These are phyloP conservation scores for Galeopterus variegatus DNA, from an alignment of 2,113 vertebrate genomes.

Conservation along the genomic window DNA sequence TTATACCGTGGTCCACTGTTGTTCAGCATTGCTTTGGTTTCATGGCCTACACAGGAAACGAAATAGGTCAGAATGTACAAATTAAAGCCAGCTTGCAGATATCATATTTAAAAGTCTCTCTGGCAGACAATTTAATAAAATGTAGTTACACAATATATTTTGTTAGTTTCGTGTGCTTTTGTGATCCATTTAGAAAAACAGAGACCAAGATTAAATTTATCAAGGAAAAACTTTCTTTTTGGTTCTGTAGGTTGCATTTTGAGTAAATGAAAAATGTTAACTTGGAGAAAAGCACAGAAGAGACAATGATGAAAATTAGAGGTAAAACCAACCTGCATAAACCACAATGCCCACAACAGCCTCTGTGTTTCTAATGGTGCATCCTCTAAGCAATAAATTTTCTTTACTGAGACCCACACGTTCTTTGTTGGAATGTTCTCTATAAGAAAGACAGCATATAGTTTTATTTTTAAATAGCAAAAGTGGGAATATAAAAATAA, in stretches of 20 bases:
- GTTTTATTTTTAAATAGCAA: slow-evolving; percentile 26
- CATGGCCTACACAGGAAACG: slow-evolving; percentile 91
- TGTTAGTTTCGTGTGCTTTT: not conserved
- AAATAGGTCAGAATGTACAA: not conserved
- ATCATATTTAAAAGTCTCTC: not conserved
- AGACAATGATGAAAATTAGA: not conserved
- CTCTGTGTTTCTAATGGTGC: slow-evolving; percentile 96
- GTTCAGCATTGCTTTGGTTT: slow-evolving; percentile 99
- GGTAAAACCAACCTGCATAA: slow-evolving; percentile 94
- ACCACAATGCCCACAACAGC: slow-evolving; percentile 96
- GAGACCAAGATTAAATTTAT: not conserved
- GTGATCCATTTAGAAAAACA: slow-evolving; percentile 14
- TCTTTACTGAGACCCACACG: slow-evolving; percentile 94
- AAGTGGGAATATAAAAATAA: not conserved
- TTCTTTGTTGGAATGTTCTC: slow-evolving; percentile 92
- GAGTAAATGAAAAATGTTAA: not conserved
- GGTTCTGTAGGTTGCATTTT: not conserved
- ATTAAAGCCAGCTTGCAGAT: not conserved
- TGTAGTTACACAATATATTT: not conserved
- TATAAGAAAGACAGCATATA: slow-evolving; percentile 79
- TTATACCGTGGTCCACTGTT: slow-evolving; percentile 95
- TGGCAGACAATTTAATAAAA: not conserved
- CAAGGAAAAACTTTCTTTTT: slow-evolving; percentile 2
- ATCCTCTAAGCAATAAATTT: slow-evolving; percentile 96
- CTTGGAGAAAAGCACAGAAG: not conserved